Evolutionary conservation across 2,888 invertebrate species (phyloP).

Genomic region (Margaritifera margaritifera): DNA sequence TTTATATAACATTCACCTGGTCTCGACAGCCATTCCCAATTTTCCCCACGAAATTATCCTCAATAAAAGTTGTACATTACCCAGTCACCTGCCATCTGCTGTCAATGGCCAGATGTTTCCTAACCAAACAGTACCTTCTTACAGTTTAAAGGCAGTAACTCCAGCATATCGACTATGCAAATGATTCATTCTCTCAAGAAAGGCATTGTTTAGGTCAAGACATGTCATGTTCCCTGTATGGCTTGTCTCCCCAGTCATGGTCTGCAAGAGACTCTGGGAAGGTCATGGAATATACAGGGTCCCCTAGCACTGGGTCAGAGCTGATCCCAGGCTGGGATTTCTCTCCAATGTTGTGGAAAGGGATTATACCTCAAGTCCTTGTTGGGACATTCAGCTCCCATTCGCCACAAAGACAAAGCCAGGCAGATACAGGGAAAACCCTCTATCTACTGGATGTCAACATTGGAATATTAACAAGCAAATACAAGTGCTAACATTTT

Average conservation of each 20-base stretch:
- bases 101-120: too few species aligned
- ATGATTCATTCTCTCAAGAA: too few species aligned
- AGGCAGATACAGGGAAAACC: constrained; percentile 14
- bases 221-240: constrained; percentile 64
- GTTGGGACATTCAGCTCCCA: constrained; percentile 46
- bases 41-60: too few species aligned
- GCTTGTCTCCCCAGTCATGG: constrained; percentile 59
- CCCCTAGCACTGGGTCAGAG: constrained; percentile 30
- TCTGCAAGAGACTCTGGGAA: constrained; percentile 42
- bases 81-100: too few species aligned
- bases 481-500: too few species aligned
- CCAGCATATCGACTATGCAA: too few species aligned
- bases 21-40: too few species aligned
- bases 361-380: constrained; percentile 54
- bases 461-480: constrained; percentile 21
- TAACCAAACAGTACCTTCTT: too few species aligned
- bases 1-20: too few species aligned
- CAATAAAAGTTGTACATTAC: too few species aligned
- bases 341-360: constrained; percentile 62
- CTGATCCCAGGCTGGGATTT: constrained; percentile 37
- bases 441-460: constrained; percentile 19
- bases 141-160: too few species aligned
- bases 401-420: constrained; percentile 37
- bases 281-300: constrained; percentile 60
- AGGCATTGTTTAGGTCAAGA: too few species aligned